These are phyloP conservation scores for Eupithecia tripunctaria DNA, from an alignment of 2,888 invertebrate species.

Conservation along the genomic window DNA sequence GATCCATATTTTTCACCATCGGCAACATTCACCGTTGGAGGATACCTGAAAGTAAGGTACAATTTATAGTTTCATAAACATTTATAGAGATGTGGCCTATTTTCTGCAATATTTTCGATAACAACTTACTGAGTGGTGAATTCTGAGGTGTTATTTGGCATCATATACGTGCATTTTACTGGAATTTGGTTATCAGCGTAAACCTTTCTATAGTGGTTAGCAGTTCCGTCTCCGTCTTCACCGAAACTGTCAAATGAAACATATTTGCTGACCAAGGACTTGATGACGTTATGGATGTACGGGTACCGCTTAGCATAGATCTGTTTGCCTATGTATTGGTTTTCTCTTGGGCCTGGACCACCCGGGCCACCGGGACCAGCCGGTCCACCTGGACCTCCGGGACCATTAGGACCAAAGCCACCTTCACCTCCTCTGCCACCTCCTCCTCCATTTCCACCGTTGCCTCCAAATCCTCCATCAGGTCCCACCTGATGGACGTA, in stretches of 20 bases:
- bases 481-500: slow-evolving; percentile 77
- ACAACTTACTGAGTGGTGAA: slow-evolving; percentile 66
- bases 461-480: slow-evolving; percentile 61
- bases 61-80: not conserved
- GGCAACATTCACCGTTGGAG: slow-evolving; percentile 61
- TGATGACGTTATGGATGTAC: slow-evolving; percentile 69
- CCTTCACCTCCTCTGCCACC: slow-evolving; percentile 51
- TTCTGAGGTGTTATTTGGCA: slow-evolving; percentile 59
- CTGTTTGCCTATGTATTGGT: slow-evolving; percentile 66
- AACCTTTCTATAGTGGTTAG: slow-evolving; percentile 62
- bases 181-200: slow-evolving; percentile 66
- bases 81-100: not conserved
- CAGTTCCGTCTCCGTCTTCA: slow-evolving; percentile 57
- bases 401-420: slow-evolving; percentile 47
- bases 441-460: slow-evolving; percentile 54
- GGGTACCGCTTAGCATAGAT: slow-evolving; percentile 73
- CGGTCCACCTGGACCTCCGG: slow-evolving; percentile 34
- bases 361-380: slow-evolving; percentile 42
- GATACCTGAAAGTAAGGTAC: slow-evolving; percentile 62
- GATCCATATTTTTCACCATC: slow-evolving; percentile 69
- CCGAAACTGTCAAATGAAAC: slow-evolving; percentile 66
- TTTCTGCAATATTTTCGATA: not conserved
- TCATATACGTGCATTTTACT: slow-evolving; percentile 69
- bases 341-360: slow-evolving; percentile 50
- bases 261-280: slow-evolving; percentile 65